phyloP scores from a whole-genome alignment of 2,797 vertebrate species.

The Rhinophrynus dorsalis region DNA sequence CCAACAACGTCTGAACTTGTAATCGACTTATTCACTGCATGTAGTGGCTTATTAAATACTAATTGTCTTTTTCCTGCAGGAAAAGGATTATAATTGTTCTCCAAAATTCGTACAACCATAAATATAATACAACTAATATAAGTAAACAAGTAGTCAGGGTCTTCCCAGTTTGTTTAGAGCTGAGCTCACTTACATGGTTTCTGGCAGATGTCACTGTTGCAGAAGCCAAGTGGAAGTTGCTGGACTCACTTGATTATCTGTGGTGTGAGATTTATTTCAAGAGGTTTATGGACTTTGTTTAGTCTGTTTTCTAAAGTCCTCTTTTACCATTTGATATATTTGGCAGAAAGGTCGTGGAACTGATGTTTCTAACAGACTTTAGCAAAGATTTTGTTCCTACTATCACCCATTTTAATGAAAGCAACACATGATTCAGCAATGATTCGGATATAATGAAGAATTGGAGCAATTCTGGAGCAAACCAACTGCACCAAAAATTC shows the following conservation, averaged over 20 bases:
- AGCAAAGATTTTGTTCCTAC: background rate
- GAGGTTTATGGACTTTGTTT: slow-evolving; percentile 37
- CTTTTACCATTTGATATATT: slow-evolving; percentile 19
- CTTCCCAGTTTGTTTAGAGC: background rate
- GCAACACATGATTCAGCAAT: no score
- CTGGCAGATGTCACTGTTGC: slow-evolving; percentile 35
- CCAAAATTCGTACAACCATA: no score
- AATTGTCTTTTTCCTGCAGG: no score
- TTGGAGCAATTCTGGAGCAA: no score
- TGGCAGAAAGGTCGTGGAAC: slow-evolving; percentile 11
- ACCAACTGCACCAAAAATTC: no score
- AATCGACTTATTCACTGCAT: no score
- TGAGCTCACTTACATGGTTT: slow-evolving; percentile 31
- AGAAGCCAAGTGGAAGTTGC: slow-evolving; percentile 42
- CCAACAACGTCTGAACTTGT: no score
- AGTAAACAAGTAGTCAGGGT: slow-evolving; percentile 24
- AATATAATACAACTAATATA: background rate
- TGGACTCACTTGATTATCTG: slow-evolving; percentile 34
- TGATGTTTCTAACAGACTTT: slow-evolving; percentile 23
- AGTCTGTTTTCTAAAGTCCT: slow-evolving; percentile 16
- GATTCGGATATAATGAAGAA: no score
- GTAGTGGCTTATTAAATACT: no score
- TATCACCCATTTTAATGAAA: slow-evolving; percentile 12
- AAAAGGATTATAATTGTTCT: no score
- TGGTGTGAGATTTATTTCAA: slow-evolving; percentile 42